These are phyloP conservation scores for Bovichtus variegatus DNA, from an alignment of 2,797 vertebrate species.

Conservation along the genomic window DNA sequence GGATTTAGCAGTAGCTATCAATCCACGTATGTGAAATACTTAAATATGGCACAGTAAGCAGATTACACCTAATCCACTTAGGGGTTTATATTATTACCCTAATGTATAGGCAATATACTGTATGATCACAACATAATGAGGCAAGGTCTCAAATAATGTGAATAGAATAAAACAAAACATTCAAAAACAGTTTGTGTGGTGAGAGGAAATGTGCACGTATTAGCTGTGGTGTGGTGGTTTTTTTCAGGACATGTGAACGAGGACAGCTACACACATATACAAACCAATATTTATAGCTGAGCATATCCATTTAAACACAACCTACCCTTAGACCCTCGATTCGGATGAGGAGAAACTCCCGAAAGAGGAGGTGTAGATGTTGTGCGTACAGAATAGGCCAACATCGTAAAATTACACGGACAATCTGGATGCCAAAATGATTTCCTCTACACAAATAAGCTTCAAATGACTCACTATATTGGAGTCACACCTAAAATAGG, in stretches of 20 bases:
- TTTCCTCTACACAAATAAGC: slow-evolving; percentile 12
- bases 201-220: not conserved
- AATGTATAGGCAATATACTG: slow-evolving; percentile 73
- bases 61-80: slow-evolving; percentile 78
- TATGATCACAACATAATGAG: slow-evolving; percentile 68
- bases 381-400: not conserved
- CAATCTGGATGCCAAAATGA: not conserved
- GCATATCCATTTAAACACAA: slow-evolving; percentile 9
- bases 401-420: not conserved
- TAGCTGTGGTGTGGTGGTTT: not conserved
- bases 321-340: too few species aligned
- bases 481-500: slow-evolving; percentile 55
- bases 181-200: too few species aligned
- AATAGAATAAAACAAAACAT: slow-evolving; percentile 10
- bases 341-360: not conserved
- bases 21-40: slow-evolving; percentile 60
- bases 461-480: slow-evolving; percentile 47
- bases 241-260: slow-evolving; percentile 4
- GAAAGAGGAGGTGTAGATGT: too few species aligned
- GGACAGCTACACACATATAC: not conserved
- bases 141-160: slow-evolving; percentile 62
- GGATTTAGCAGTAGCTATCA: slow-evolving; percentile 59
- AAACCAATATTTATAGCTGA: not conserved
- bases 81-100: slow-evolving; percentile 65
- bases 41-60: slow-evolving; percentile 67